Evolutionary conservation across 2,888 invertebrate species (phyloP).

Genomic region (Ypsolopha scabrella): DNA sequence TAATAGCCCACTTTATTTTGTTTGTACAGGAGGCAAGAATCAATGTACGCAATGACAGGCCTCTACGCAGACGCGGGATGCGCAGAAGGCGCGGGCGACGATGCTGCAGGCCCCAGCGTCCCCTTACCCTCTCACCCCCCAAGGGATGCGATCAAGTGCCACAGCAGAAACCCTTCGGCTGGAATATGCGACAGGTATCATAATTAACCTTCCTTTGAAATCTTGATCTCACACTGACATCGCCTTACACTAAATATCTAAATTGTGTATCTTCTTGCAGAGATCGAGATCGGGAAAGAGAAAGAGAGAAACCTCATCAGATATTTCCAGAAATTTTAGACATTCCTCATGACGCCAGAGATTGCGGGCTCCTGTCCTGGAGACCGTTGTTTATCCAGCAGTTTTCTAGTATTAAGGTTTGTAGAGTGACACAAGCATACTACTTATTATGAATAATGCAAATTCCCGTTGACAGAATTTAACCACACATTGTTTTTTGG

Average conservation of each 20-base stretch:
- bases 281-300: slow-evolving; percentile 65
- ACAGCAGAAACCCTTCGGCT: slow-evolving; percentile 85
- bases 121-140: slow-evolving; percentile 36
- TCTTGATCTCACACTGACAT: no score
- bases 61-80: slow-evolving; percentile 81
- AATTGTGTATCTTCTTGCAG: slow-evolving; percentile 23
- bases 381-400: slow-evolving; percentile 87
- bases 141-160: slow-evolving; percentile 73
- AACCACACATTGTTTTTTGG: slow-evolving; percentile 22
- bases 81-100: slow-evolving; percentile 68
- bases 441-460: not conserved
- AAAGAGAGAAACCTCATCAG: slow-evolving; percentile 71
- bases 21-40: slow-evolving; percentile 79
- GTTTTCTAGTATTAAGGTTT: slow-evolving; percentile 90
- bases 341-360: slow-evolving; percentile 77
- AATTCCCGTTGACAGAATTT: not conserved
- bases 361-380: slow-evolving; percentile 90
- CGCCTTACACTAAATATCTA: no score
- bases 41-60: slow-evolving; percentile 91
- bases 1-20: no score
- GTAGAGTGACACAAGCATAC: slow-evolving; percentile 11
- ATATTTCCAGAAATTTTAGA: slow-evolving; percentile 74
- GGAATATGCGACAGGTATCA: slow-evolving; percentile 76
- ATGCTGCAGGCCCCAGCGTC: slow-evolving; percentile 60
- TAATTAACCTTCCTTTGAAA: no score